phyloP scores from a whole-genome alignment of 2,888 invertebrate species.

The Elegia similella region DNA sequence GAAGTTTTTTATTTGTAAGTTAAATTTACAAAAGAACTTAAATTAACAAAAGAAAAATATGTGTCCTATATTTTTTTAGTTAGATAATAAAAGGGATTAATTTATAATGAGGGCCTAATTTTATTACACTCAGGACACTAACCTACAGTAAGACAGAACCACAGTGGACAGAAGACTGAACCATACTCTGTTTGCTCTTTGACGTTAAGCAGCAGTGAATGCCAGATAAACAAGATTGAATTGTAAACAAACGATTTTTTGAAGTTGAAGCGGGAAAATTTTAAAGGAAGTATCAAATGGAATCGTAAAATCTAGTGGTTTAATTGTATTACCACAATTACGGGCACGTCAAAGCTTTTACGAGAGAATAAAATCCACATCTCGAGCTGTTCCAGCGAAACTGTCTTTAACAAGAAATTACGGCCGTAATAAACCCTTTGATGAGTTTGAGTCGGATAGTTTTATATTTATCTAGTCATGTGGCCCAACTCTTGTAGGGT shows the following conservation, averaged over 20 bases:
- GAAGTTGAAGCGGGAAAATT: not conserved
- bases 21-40: too few relatives aligned
- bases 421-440: slow-evolving; percentile 1
- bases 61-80: too few relatives aligned
- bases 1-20: too few relatives aligned
- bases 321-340: slow-evolving; percentile 10
- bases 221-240: not conserved
- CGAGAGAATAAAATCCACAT: slow-evolving; percentile 3
- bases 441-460: not conserved
- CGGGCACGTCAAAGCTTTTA: slow-evolving; percentile 5
- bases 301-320: slow-evolving; percentile 9
- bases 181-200: too few relatives aligned
- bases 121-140: too few relatives aligned
- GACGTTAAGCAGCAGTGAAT: too few relatives aligned
- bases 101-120: too few relatives aligned
- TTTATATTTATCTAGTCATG: not conserved
- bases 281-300: not conserved
- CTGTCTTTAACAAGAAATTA: slow-evolving; percentile 15
- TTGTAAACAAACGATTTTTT: too few relatives aligned
- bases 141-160: too few relatives aligned
- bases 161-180: too few relatives aligned
- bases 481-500: not conserved
- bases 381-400: not conserved
- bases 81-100: too few relatives aligned
- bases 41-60: too few relatives aligned